Base-by-base conservation (phyloP, 2,888 invertebrate species). In the Trissoscelio sp. region DNA sequence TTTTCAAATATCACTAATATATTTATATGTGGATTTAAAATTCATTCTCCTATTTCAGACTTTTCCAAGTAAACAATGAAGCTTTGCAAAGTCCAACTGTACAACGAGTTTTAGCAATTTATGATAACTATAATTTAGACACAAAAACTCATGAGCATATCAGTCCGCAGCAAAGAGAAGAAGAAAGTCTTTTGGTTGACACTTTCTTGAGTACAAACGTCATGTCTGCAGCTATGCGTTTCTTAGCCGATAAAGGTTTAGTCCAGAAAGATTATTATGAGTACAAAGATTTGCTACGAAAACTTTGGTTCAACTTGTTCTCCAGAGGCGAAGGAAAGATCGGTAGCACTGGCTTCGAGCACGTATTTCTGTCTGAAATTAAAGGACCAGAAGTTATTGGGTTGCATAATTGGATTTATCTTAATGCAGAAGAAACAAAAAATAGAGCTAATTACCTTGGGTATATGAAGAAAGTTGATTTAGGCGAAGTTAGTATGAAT, bases 281-380 rank as follows among this genome's bases (percentile, higher is more conserved):
- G 37, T 96, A 96, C 88, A 94, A 94, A 81, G 95, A 95, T 86
- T 93, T 94, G n/a, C 90, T 96, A 7, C 94, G 95, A 88, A 94
- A 94, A 81, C 90, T 96, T 9, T 96, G 96, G 96, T 96, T 96
- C 88, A 95, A 95, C 31, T 93, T 96, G 85, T 98, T 97, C 89
- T 95, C 97, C 0, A 93, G 97, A 81, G 95, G 96, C 28, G 88
- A 89, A 11, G 95, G 96, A 24, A 94, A 94, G 88, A 94, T 96
- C 18, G 96, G 97, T 78, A 97, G 98, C 86, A 96, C 96, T 39
- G 98, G 97, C 0, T 98, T 98, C 89, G 98, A 98, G 91, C 98
- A 98, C 88, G 95, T 97, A 18, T 97, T 98, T 91, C 94, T 98
- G 1, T 96, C 97, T 0, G 98, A 98, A 93, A 92, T 96, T 0